Conservation (phyloP, 2,888 invertebrate genomes). For the Steinernema carpocapsae region DNA sequence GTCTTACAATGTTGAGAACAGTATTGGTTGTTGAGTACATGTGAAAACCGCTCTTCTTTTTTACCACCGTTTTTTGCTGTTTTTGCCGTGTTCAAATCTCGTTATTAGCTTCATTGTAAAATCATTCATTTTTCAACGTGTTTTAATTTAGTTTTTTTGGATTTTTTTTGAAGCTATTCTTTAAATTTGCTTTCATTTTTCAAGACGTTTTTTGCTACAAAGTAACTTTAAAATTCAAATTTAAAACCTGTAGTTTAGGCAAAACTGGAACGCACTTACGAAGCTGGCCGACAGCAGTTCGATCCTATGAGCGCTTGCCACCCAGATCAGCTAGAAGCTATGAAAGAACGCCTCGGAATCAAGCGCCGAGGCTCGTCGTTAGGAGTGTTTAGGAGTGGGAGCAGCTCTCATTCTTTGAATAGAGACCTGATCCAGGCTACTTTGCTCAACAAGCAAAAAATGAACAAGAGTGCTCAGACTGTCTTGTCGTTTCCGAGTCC, state of each 20-base stretch:
- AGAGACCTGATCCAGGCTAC: conserved; percentile 48
- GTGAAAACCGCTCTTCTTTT: too few species aligned
- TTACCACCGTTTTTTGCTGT: too few species aligned
- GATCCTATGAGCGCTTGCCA: conserved; percentile 27
- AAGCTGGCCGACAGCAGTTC: conserved; percentile 49
- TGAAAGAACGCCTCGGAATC: not conserved
- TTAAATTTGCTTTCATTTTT: too few species aligned
- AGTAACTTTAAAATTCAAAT: too few species aligned
- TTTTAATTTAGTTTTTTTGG: too few species aligned
- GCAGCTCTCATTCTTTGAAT: conserved; percentile 42
- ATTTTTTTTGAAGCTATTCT: too few species aligned
- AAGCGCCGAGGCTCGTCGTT: conserved; percentile 41
- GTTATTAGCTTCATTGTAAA: conserved; percentile 6
- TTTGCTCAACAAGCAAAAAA: conserved; percentile 43
- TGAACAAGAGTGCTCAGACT: conserved; percentile 56
- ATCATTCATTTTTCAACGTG: too few species aligned
- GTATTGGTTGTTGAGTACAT: too few species aligned
- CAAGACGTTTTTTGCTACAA: too few species aligned
- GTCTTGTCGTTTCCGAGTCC: conserved; percentile 64
- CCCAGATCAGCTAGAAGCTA: conserved; percentile 10
- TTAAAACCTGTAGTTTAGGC: too few species aligned
- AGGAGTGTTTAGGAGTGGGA: conserved; percentile 43
- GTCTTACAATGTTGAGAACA: too few species aligned
- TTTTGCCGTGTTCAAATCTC: not conserved
- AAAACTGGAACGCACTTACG: conserved; percentile 62